Evolutionary conservation across 2,888 invertebrate species (phyloP).

Genomic region (Stenoptilia bipunctidactyla): DNA sequence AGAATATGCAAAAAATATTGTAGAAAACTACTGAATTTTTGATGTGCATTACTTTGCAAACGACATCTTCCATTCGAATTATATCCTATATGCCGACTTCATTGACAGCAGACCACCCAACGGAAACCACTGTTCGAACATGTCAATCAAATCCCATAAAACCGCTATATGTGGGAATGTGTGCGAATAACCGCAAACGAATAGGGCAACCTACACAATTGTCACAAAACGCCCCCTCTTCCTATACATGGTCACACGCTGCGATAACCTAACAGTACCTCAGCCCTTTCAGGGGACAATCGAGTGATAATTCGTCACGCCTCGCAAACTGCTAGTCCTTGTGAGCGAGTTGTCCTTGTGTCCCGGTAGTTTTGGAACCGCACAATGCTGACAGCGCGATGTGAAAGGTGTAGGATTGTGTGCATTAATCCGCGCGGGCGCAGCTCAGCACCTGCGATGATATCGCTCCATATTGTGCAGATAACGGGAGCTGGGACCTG

Average conservation of each 20-base stretch:
- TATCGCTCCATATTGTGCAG: background rate
- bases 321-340: background rate
- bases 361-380: too few relatives aligned
- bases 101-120: too few relatives aligned
- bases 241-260: constrained; percentile 2
- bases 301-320: constrained; percentile 5
- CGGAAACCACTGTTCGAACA: too few relatives aligned
- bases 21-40: too few relatives aligned
- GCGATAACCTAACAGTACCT: constrained; percentile 8
- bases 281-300: background rate
- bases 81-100: too few relatives aligned
- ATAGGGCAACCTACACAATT: constrained; percentile 9
- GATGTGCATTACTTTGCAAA: too few relatives aligned
- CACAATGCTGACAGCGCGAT: background rate
- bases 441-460: constrained; percentile 19
- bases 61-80: too few relatives aligned
- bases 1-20: too few relatives aligned
- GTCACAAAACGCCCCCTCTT: constrained; percentile 13
- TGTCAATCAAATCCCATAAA: constrained; percentile 12
- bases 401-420: background rate
- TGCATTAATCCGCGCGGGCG: constrained; percentile 17
- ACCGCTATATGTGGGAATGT: constrained; percentile 17
- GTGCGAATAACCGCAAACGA: constrained; percentile 34
- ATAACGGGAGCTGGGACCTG: constrained; percentile 12
- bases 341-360: too few relatives aligned